phyloP scores from a whole-genome alignment of 2,797 vertebrate genomes.

The Paratrypauchen microcephalus region DNA sequence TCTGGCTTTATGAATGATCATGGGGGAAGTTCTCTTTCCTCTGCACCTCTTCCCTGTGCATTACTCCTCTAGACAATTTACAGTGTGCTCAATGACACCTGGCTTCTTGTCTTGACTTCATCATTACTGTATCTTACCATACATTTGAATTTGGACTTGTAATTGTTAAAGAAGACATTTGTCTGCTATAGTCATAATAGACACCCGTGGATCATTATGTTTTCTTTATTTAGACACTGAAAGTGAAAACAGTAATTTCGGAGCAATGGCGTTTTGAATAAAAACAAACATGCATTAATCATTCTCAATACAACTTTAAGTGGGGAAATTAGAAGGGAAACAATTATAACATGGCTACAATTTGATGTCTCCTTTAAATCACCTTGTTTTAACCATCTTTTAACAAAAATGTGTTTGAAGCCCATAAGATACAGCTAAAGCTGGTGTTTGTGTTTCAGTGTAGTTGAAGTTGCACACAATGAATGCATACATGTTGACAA shows the following conservation, averaged over 20 bases:
- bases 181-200: too few relatives aligned
- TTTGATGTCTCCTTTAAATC: too few relatives aligned
- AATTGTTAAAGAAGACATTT: too few relatives aligned
- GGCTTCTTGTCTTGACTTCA: neutral
- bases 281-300: too few relatives aligned
- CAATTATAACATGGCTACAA: too few relatives aligned
- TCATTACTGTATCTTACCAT: neutral
- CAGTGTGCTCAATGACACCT: neutral
- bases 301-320: too few relatives aligned
- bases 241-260: too few relatives aligned
- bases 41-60: conserved; percentile 21
- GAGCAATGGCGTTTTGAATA: too few relatives aligned
- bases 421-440: neutral
- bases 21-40: conserved; percentile 23
- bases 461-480: neutral
- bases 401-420: neutral
- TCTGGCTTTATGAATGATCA: conserved; percentile 21
- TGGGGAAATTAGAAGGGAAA: too few relatives aligned
- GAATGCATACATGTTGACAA: conserved; percentile 14
- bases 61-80: conserved; percentile 23
- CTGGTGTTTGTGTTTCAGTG: neutral
- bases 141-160: neutral
- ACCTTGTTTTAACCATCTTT: neutral
- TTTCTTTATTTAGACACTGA: too few relatives aligned
- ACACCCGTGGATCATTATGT: too few relatives aligned